Evolutionary conservation across 2,888 invertebrate genomes (phyloP).

Genomic region (Epirrita christyi): DNA sequence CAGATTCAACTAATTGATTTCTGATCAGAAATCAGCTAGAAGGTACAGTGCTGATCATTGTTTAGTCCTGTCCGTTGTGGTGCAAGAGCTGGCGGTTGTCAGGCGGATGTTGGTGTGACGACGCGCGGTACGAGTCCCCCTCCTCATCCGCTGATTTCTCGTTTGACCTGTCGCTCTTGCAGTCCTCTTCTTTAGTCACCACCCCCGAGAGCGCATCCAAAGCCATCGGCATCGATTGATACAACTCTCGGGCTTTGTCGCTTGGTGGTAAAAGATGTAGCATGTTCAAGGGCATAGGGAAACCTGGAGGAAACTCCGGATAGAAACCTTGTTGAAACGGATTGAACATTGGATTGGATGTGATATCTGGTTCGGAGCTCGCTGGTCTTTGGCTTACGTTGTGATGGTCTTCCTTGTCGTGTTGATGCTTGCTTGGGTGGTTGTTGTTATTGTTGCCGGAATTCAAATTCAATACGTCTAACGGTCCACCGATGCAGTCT

Average conservation of each 20-base stretch:
- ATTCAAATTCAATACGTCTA: conserved; percentile 88
- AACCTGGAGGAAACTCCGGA: conserved; percentile 92
- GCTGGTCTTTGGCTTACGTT: conserved; percentile 84
- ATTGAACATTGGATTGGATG: conserved; percentile 89
- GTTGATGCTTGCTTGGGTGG: conserved; percentile 71
- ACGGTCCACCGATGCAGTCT: conserved; percentile 93
- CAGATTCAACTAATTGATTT: conserved; percentile 37
- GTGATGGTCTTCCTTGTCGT: conserved; percentile 82
- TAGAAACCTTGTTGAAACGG: conserved; percentile 93
- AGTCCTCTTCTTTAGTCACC: conserved; percentile 85
- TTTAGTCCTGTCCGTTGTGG: conserved; percentile 92
- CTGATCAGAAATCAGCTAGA: conserved; percentile 24
- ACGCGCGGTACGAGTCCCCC: conserved; percentile 78
- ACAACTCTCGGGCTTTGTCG: conserved; percentile 89
- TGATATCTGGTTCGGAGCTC: conserved; percentile 87
- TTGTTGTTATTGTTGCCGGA: conserved; percentile 86
- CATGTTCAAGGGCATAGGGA: conserved; percentile 94
- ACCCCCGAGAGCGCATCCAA: conserved; percentile 82
- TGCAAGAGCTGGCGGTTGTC: conserved; percentile 88
- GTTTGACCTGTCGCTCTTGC: conserved; percentile 87
- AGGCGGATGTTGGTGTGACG: conserved; percentile 84
- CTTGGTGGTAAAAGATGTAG: conserved; percentile 92
- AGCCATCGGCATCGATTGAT: conserved; percentile 82
- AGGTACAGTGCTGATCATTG: conserved; percentile 44
- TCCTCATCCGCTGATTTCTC: conserved; percentile 86